phyloP scores from a whole-genome alignment of 2,888 invertebrate species.

The Trissolcus brochymenae region DNA sequence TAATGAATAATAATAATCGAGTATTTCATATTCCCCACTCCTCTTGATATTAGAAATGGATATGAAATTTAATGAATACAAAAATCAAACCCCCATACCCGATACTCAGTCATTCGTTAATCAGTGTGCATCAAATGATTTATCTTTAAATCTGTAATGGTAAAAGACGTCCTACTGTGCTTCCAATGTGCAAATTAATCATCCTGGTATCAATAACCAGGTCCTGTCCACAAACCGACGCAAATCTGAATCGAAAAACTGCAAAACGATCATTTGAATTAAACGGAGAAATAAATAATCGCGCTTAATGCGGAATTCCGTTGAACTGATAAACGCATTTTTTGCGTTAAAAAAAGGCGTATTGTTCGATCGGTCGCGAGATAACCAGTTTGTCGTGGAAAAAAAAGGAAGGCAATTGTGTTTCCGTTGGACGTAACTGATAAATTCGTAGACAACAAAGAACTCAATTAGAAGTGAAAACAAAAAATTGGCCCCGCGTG shows the following conservation, averaged over 20 bases:
- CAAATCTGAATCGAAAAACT: slow-evolving; percentile 22
- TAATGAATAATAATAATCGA: slow-evolving; percentile 30
- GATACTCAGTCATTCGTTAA: slow-evolving; percentile 49
- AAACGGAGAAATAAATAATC: slow-evolving; percentile 16
- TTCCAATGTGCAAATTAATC: slow-evolving; percentile 71
- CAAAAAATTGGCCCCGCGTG: slow-evolving; percentile 37
- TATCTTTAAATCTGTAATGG: slow-evolving; percentile 60
- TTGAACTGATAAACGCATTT: background rate
- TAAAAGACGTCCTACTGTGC: slow-evolving; percentile 65
- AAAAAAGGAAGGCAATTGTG: slow-evolving; percentile 10
- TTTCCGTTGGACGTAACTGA: slow-evolving; percentile 25
- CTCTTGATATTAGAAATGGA: slow-evolving; percentile 21
- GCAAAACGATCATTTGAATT: slow-evolving; percentile 5
- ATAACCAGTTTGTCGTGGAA: slow-evolving; percentile 2
- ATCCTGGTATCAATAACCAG: slow-evolving; percentile 61
- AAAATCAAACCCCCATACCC: slow-evolving; percentile 31
- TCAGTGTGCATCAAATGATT: slow-evolving; percentile 67
- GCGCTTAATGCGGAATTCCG: background rate
- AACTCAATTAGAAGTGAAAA: slow-evolving; percentile 49
- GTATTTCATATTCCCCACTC: slow-evolving; percentile 14
- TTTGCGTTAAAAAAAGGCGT: slow-evolving; percentile 8
- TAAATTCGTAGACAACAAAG: slow-evolving; percentile 49
- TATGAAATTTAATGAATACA: slow-evolving; percentile 30
- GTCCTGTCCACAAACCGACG: slow-evolving; percentile 18
- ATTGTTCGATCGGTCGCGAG: slow-evolving; percentile 16